A percentile compares a stretch with the other conserved stretches of the same genome.
Evolutionary conservation across 1,140 invertebrate species (phyloP).

Genomic region (Orchestia grillus): DNA sequence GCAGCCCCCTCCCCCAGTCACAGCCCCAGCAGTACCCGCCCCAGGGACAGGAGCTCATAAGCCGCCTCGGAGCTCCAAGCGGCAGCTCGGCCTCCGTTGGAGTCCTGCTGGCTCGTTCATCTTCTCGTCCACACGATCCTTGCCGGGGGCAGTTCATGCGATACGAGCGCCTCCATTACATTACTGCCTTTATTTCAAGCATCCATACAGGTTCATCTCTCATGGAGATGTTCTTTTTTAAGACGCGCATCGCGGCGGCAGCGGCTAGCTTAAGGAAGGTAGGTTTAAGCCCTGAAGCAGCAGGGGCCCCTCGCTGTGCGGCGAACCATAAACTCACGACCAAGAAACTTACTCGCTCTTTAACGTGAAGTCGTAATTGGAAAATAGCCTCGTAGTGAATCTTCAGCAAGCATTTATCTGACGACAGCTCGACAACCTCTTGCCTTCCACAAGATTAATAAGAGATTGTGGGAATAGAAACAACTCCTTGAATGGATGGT

Average conservation of each 20-base stretch:
- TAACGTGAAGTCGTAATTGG: constrained; percentile 55
- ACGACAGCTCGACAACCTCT: constrained; percentile 49
- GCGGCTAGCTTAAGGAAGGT: constrained; percentile 36
- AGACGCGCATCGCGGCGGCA: not conserved
- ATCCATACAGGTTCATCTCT: constrained; percentile 43
- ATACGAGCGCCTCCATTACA: constrained; percentile 39
- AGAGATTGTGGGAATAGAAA: constrained; percentile 56
- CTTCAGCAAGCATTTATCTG: constrained; percentile 54
- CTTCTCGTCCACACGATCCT: constrained; percentile 53
- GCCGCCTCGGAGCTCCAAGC: not conserved
- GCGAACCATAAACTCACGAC: constrained; percentile 29
- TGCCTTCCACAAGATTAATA: constrained; percentile 54
- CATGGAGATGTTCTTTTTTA: constrained; percentile 6
- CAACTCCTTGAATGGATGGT: constrained; percentile 50
- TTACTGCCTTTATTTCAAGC: constrained; percentile 41
- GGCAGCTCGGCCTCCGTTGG: not conserved
- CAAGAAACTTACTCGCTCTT: constrained; percentile 51
- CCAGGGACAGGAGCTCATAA: not conserved
- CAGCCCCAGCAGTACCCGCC: not conserved
- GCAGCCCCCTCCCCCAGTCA: not conserved
- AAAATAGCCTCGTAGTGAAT: constrained; percentile 55
- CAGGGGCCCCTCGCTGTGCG: not conserved
- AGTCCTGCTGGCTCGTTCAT: constrained; percentile 45
- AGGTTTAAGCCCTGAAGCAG: constrained; percentile 44
- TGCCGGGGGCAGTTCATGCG: constrained; percentile 42